phyloP scores from a whole-genome alignment of 2,888 invertebrate species.

The Tinea pellionella region DNA sequence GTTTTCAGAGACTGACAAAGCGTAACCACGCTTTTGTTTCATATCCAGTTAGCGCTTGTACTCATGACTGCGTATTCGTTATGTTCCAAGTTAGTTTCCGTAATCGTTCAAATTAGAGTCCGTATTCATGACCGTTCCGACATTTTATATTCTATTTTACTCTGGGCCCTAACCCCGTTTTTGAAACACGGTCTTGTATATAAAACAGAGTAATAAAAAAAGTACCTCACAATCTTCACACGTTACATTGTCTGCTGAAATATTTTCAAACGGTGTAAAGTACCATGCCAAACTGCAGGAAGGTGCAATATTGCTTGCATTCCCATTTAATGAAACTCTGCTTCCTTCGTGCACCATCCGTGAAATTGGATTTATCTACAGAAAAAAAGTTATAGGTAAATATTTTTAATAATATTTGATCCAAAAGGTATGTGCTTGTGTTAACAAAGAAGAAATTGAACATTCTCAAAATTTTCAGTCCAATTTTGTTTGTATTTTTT shows the following conservation, averaged over 20 bases:
- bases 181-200: no score
- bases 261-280: conserved; percentile 27
- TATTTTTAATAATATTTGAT: background rate
- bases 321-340: conserved; percentile 26
- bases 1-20: no score
- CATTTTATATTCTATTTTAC: no score
- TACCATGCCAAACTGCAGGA: conserved; percentile 40
- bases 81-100: no score
- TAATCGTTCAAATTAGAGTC: no score
- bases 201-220: no score
- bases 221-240: conserved; percentile 12
- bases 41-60: no score
- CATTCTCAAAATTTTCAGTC: background rate
- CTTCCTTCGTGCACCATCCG: conserved; percentile 29
- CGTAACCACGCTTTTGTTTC: no score
- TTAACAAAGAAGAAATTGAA: background rate
- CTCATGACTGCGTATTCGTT: no score
- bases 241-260: conserved; percentile 15
- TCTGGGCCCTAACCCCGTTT: no score
- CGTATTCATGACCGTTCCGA: no score
- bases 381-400: no score
- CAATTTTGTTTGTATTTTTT: background rate
- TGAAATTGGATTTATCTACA: conserved; percentile 27
- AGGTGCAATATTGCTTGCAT: conserved; percentile 32
- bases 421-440: background rate